Conservation (phyloP, 1,140 invertebrate species). For the Cylas formicarius region DNA sequence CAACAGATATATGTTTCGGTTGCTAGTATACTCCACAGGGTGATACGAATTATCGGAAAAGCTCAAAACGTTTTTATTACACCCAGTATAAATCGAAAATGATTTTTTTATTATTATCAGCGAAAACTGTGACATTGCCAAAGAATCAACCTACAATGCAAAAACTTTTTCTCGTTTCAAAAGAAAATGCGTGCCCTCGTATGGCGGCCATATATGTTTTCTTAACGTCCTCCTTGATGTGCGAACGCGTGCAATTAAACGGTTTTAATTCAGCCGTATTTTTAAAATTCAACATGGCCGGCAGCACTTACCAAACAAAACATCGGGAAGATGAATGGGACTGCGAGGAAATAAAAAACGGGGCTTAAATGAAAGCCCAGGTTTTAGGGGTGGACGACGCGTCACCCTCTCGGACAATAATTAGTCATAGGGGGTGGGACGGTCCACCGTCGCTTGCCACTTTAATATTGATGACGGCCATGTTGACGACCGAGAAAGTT, state of each 20-base stretch:
- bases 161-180: neutral
- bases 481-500: slow-evolving; percentile 3
- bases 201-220: slow-evolving; percentile 1
- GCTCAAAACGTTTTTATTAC: no score
- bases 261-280: slow-evolving; percentile 1
- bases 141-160: neutral
- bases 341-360: no score
- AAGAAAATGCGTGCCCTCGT: neutral
- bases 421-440: slow-evolving; percentile 37
- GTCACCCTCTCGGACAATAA: slow-evolving; percentile 35
- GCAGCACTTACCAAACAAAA: slow-evolving; percentile 7
- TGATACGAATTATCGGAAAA: no score
- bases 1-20: no score
- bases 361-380: slow-evolving; percentile 14
- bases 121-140: no score
- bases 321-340: slow-evolving; percentile 19
- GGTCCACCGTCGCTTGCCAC: slow-evolving; percentile 5
- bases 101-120: no score
- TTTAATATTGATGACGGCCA: slow-evolving; percentile 13
- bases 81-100: no score
- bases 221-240: neutral
- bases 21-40: no score
- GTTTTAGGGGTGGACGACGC: slow-evolving; percentile 19
- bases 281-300: slow-evolving; percentile 23
- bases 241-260: neutral